Evolutionary conservation across 2,797 vertebrate species (phyloP).

Genomic region (Scomberomorus guttatus): DNA sequence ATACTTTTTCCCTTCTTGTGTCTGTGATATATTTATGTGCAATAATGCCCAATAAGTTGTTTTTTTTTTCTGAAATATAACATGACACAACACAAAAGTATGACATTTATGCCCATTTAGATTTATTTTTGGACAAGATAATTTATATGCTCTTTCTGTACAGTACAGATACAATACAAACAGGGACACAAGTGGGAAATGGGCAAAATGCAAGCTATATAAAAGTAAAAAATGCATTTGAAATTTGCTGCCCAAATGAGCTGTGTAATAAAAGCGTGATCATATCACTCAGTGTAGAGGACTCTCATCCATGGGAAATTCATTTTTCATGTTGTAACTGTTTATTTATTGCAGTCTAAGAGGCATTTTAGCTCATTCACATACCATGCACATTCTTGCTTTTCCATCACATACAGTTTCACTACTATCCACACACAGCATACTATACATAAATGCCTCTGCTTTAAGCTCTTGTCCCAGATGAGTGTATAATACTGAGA

Average conservation of each 20-base stretch:
- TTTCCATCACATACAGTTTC: constrained; percentile 8
- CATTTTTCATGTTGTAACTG: constrained; percentile 5
- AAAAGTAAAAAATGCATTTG: constrained; percentile 66
- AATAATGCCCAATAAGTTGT: not conserved
- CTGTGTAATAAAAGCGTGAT: constrained; percentile 63
- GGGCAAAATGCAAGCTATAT: constrained; percentile 71
- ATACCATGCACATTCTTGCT: constrained; percentile 25
- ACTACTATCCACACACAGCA: constrained; percentile 9
- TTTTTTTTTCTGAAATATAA: constrained; percentile 3
- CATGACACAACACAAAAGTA: constrained; percentile 45
- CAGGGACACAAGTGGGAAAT: constrained; percentile 71
- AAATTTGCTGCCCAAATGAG: constrained; percentile 54
- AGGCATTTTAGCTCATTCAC: constrained; percentile 50
- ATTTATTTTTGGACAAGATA: constrained; percentile 85
- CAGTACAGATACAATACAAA: constrained; percentile 83
- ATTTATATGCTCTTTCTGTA: constrained; percentile 80
- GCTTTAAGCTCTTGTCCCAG: constrained; percentile 37
- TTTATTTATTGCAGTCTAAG: constrained; percentile 27
- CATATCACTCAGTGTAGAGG: constrained; percentile 58
- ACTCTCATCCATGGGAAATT: constrained; percentile 43
- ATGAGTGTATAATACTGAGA: constrained; percentile 73
- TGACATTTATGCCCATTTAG: constrained; percentile 65
- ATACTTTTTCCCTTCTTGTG: constrained; percentile 71
- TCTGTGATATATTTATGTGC: constrained; percentile 44
- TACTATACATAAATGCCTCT: constrained; percentile 35